Percentiles rank a stretch among this genome's conserved stretches.
Conservation (phyloP, 2,113 vertebrate genomes). For the Polypterus bichir region DNA sequence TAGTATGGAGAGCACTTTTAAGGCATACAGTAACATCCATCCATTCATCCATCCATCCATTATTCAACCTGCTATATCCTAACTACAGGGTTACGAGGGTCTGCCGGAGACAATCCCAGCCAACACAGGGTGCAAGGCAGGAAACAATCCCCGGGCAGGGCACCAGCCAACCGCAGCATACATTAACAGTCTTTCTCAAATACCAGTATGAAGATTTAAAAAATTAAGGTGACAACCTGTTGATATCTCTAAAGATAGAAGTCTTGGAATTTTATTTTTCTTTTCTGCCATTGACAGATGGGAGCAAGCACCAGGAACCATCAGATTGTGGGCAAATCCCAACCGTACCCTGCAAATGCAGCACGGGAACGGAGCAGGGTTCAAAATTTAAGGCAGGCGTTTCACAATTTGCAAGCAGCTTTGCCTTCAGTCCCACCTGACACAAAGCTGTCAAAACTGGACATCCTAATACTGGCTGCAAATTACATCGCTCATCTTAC, state of each 20-base stretch:
- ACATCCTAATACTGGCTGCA: slow-evolving; percentile 67
- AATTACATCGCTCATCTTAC: slow-evolving; percentile 75
- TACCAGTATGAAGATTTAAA: not conserved
- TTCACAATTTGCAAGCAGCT: slow-evolving; percentile 65
- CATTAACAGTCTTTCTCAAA: not conserved
- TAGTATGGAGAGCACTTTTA: too few species aligned
- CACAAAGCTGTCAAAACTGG: slow-evolving; percentile 76
- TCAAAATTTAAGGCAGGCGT: slow-evolving; percentile 61
- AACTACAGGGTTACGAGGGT: not conserved
- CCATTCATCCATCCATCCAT: too few species aligned
- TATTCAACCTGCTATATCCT: not conserved
- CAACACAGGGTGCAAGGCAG: not conserved
- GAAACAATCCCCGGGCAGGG: not conserved
- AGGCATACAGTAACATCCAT: not conserved
- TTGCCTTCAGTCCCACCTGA: slow-evolving; percentile 62
- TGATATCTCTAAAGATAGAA: not conserved
- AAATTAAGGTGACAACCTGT: not conserved
- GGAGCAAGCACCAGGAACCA: slow-evolving; percentile 13
- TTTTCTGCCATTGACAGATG: slow-evolving; percentile 1
- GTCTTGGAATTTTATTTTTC: not conserved
- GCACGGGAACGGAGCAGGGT: slow-evolving; percentile 61
- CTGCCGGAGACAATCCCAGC: not conserved
- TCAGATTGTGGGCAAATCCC: slow-evolving; percentile 22
- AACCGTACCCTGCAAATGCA: slow-evolving; percentile 51
- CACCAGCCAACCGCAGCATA: too few species aligned